These are phyloP conservation scores for Rhamnusium bicolor DNA, from an alignment of 2,888 invertebrate genomes.

Conservation along the genomic window DNA sequence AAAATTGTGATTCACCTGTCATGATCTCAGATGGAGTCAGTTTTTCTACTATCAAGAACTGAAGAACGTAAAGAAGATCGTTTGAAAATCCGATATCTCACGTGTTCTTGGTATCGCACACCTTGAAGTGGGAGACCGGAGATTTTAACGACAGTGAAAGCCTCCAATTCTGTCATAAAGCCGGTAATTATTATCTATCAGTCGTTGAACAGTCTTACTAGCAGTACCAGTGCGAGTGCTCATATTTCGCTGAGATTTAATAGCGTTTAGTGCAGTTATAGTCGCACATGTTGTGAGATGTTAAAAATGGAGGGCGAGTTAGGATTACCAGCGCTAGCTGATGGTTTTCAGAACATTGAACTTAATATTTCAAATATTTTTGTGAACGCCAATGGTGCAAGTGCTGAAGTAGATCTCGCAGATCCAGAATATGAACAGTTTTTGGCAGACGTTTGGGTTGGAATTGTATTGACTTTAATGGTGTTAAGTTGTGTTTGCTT, in stretches of 20 bases:
- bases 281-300: slow-evolving; percentile 37
- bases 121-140: slow-evolving; percentile 51
- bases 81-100: neutral
- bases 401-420: slow-evolving; percentile 42
- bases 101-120: slow-evolving; percentile 24
- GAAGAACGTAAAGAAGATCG: neutral
- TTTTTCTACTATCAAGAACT: neutral
- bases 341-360: slow-evolving; percentile 45
- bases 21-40: neutral
- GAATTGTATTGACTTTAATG: slow-evolving; percentile 76
- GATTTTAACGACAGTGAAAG: slow-evolving; percentile 59
- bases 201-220: slow-evolving; percentile 16
- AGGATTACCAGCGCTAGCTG: slow-evolving; percentile 36
- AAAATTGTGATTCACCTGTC: neutral
- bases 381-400: slow-evolving; percentile 41
- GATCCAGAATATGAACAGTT: slow-evolving; percentile 74
- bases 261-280: neutral
- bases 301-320: slow-evolving; percentile 49
- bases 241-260: neutral
- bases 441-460: slow-evolving; percentile 78
- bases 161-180: slow-evolving; percentile 27
- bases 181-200: slow-evolving; percentile 14
- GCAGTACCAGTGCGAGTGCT: slow-evolving; percentile 4
- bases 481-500: slow-evolving; percentile 77
- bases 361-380: slow-evolving; percentile 51